Evolutionary conservation across 2,888 invertebrate species (phyloP).

Genomic region (Encarsia formosa): DNA sequence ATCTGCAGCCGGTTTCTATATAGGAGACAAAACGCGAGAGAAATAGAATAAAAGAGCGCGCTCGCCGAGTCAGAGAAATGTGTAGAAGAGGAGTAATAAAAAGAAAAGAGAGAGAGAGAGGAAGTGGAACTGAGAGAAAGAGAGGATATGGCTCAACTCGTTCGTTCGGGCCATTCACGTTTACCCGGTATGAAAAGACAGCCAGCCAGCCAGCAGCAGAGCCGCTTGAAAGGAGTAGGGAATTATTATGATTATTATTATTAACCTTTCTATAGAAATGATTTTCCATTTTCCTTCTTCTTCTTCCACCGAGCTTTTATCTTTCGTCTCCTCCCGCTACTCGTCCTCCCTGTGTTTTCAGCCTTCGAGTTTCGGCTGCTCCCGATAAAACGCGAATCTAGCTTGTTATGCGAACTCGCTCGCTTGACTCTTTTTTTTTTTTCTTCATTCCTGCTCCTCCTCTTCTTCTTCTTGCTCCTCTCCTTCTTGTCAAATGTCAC

Average conservation of each 20-base stretch:
- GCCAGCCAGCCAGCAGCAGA: slow-evolving; percentile 31
- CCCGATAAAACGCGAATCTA: too few relatives aligned
- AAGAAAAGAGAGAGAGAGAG: slow-evolving; percentile 20
- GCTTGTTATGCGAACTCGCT: not conserved
- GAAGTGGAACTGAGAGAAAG: slow-evolving; percentile 34
- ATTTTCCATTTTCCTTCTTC: slow-evolving; percentile 44
- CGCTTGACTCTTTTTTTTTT: not conserved
- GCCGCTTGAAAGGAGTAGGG: slow-evolving; percentile 45
- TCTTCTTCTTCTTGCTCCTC: not conserved
- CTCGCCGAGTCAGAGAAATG: not conserved
- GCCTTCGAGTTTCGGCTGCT: not conserved
- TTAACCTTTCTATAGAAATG: slow-evolving; percentile 49
- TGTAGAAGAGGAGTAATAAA: slow-evolving; percentile 8
- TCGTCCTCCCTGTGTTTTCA: not conserved
- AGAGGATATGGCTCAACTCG: slow-evolving; percentile 46
- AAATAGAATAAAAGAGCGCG: slow-evolving; percentile 9
- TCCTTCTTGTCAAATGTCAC: not conserved
- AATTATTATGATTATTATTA: slow-evolving; percentile 51
- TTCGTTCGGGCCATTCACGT: slow-evolving; percentile 51
- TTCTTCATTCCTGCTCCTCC: not conserved
- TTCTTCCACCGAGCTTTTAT: not conserved
- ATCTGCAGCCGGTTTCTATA: slow-evolving; percentile 11
- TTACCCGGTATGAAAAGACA: slow-evolving; percentile 45
- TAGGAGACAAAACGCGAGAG: not conserved
- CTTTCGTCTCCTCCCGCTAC: not conserved